Evolutionary conservation across 1,140 invertebrate species (phyloP).

Genomic region (Polyergus mexicanus): DNA sequence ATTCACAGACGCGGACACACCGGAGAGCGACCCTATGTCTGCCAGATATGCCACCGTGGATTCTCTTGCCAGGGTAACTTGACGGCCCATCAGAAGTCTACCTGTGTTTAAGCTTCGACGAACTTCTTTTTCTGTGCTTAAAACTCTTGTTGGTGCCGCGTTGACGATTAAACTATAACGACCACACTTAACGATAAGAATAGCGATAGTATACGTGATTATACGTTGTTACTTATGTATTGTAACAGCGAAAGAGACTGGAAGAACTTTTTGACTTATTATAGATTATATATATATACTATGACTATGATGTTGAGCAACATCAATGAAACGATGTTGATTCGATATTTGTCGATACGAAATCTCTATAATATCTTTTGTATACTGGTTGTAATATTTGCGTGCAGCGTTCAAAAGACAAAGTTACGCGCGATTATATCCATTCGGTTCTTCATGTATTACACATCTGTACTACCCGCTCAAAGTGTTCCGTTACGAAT

Average conservation of each 20-base stretch:
- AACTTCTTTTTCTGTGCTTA: constrained; percentile 9
- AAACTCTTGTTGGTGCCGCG: neutral
- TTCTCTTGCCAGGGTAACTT: constrained; percentile 86
- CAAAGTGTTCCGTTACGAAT: constrained; percentile 52
- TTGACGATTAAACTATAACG: neutral
- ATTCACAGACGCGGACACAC: constrained; percentile 87
- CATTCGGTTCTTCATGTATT: constrained; percentile 27
- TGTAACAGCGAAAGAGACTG: constrained; percentile 25
- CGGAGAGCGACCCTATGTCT: constrained; percentile 86
- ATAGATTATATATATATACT: constrained; percentile 42
- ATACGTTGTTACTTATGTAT: constrained; percentile 33
- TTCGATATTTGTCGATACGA: constrained; percentile 19
- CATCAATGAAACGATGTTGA: neutral
- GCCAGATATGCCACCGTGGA: constrained; percentile 85
- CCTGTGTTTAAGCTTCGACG: constrained; percentile 80
- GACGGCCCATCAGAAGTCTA: constrained; percentile 85
- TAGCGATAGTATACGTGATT: constrained; percentile 14
- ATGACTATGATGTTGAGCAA: constrained; percentile 17
- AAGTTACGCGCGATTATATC: constrained; percentile 7
- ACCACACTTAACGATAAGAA: constrained; percentile 22
- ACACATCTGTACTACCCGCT: constrained; percentile 20
- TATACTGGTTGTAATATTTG: constrained; percentile 44
- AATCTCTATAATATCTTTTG: constrained; percentile 49
- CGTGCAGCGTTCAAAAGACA: constrained; percentile 28
- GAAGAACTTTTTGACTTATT: constrained; percentile 23